Conservation (phyloP, 64 coral and sea anemone species). For the Dendronephthya gigantea region DNA sequence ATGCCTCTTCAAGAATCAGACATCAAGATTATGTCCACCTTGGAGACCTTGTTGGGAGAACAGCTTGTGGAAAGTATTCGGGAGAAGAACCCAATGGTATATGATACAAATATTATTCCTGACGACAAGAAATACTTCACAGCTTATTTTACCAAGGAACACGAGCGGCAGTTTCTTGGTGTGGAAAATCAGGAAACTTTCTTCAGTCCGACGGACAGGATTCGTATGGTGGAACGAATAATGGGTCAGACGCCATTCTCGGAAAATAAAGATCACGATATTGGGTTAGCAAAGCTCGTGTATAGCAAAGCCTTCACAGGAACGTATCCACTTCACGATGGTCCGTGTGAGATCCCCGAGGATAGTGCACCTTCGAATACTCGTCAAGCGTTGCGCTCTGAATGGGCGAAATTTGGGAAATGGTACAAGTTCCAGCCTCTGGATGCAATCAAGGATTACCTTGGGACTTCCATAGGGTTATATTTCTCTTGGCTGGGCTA, state of each 20-base stretch:
- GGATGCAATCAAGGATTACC: conserved; percentile 78
- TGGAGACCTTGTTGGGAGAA: conserved; percentile 22
- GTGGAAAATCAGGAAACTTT: conserved; percentile 52
- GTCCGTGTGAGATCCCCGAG: conserved; percentile 44
- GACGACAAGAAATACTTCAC: conserved; percentile 60
- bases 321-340: conserved; percentile 80
- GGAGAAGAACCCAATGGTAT: conserved; percentile 46
- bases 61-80: conserved; percentile 1
- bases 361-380: conserved; percentile 30
- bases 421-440: conserved; percentile 83
- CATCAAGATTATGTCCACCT: conserved; percentile 48
- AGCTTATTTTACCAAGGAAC: conserved; percentile 53
- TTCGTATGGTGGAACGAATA: conserved; percentile 59
- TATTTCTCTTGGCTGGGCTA: conserved; percentile 96
- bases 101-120: conserved; percentile 17
- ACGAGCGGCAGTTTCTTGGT: conserved; percentile 43
- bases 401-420: conserved; percentile 52
- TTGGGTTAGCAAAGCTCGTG: conserved; percentile 62
- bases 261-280: conserved; percentile 49
- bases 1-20: conserved; percentile 69
- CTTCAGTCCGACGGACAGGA: conserved; percentile 47
- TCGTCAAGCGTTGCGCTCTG: conserved; percentile 59
- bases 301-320: conserved; percentile 50
- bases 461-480: conserved; percentile 67
- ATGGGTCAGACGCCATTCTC: conserved; percentile 52